phyloP scores from a whole-genome alignment of 2,113 vertebrate genomes.

The Gadus macrocephalus region DNA sequence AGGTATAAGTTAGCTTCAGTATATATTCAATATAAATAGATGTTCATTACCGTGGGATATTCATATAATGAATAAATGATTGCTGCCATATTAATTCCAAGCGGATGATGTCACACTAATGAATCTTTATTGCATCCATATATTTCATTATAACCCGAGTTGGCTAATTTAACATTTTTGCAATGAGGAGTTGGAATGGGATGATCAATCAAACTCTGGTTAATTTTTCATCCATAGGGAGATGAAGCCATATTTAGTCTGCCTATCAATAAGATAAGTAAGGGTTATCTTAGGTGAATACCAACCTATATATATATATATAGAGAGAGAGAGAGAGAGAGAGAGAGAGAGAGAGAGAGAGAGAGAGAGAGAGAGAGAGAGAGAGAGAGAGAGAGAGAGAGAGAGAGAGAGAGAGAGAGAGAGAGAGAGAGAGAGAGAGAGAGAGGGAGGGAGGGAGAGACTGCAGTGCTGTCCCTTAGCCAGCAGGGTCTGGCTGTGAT shows the following conservation, averaged over 20 bases:
- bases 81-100: slow-evolving; percentile 27
- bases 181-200: background rate
- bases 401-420: background rate
- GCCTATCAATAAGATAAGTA: background rate
- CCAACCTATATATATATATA: background rate
- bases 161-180: background rate
- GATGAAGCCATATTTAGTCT: background rate
- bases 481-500: background rate
- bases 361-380: too few relatives aligned
- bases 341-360: background rate
- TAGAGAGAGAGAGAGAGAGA: background rate
- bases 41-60: slow-evolving; percentile 37
- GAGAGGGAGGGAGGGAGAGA: background rate
- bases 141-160: background rate
- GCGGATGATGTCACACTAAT: slow-evolving; percentile 23
- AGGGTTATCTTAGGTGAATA: background rate
- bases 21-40: slow-evolving; percentile 16
- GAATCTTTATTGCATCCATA: slow-evolving; percentile 16
- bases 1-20: slow-evolving; percentile 28
- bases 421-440: background rate
- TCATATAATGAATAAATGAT: slow-evolving; percentile 48
- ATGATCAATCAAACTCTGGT: background rate
- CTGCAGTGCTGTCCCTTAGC: background rate
- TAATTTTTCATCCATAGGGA: background rate
- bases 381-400: background rate